A percentile compares a stretch with the other conserved stretches of the same genome.
Conservation (phyloP, 2,797 vertebrate species). For the Pelobates cultripes region DNA sequence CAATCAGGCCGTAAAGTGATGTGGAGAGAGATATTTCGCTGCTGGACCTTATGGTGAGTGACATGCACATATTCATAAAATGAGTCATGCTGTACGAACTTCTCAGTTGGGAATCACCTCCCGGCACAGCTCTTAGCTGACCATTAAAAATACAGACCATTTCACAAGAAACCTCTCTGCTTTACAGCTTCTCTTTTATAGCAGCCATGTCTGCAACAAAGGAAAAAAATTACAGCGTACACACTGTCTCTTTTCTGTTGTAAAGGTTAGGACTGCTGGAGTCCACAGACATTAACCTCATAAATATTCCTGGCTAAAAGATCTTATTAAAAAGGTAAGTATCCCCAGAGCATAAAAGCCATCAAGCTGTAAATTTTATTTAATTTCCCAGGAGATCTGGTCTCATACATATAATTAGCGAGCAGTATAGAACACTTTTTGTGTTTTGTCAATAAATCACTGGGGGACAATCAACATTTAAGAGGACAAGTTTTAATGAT, state of each 20-base stretch:
- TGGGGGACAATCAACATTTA: conserved; percentile 92
- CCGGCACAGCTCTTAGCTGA: conserved; percentile 47
- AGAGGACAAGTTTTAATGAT: conserved; percentile 91
- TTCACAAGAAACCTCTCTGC: conserved; percentile 53
- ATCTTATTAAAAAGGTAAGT: conserved; percentile 96
- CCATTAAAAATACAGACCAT: conserved; percentile 52
- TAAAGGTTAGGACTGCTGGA: conserved; percentile 78
- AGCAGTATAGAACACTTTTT: conserved; percentile 88
- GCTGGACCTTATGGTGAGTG: neutral
- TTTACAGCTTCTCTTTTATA: conserved; percentile 60
- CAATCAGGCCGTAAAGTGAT: conserved; percentile 14
- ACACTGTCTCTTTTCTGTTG: conserved; percentile 57
- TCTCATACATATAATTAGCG: conserved; percentile 99
- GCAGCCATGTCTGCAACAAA: conserved; percentile 61
- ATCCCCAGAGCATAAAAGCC: conserved; percentile 88
- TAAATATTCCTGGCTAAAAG: conserved; percentile 92
- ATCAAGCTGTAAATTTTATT: conserved; percentile 96
- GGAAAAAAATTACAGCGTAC: conserved; percentile 54
- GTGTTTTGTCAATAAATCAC: conserved; percentile 97
- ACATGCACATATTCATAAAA: neutral
- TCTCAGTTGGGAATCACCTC: conserved; percentile 18
- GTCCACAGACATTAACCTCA: conserved; percentile 83
- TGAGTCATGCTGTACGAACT: neutral
- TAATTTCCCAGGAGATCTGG: conserved; percentile 96
- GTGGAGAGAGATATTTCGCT: conserved; percentile 24